Conservation (phyloP, 2,888 invertebrate species). For the Spilarctia lutea region DNA sequence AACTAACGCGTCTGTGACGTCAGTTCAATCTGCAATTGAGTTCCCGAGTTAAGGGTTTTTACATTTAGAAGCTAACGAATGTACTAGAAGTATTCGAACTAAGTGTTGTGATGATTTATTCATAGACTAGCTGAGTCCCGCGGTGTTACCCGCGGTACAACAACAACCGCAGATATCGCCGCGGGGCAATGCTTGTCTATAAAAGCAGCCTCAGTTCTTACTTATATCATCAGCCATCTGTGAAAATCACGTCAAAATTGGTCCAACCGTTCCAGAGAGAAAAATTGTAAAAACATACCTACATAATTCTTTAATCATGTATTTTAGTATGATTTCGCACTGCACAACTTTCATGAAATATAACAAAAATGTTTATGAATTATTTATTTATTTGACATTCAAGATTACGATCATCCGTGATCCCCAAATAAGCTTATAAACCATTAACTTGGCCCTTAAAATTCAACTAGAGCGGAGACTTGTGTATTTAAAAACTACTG, state of each 20-base stretch:
- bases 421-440: neutral
- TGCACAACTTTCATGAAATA: neutral
- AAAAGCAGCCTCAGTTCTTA: too few species aligned
- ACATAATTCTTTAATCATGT: too few species aligned
- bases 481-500: neutral
- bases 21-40: constrained; percentile 38
- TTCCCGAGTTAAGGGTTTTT: constrained; percentile 53
- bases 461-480: neutral
- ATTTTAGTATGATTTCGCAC: neutral
- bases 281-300: too few species aligned
- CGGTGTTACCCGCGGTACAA: too few species aligned
- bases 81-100: constrained; percentile 35
- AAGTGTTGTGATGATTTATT: neutral
- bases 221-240: too few species aligned
- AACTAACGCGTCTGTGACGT: constrained; percentile 47
- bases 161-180: too few species aligned
- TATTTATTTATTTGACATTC: too few species aligned
- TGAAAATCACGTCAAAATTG: too few species aligned
- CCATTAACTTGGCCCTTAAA: neutral
- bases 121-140: too few species aligned
- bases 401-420: neutral
- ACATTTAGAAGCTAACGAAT: constrained; percentile 46
- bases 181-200: too few species aligned
- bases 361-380: neutral
- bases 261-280: too few species aligned